Conservation (phyloP, 1,140 invertebrate species). For the Tachypleus tridentatus region DNA sequence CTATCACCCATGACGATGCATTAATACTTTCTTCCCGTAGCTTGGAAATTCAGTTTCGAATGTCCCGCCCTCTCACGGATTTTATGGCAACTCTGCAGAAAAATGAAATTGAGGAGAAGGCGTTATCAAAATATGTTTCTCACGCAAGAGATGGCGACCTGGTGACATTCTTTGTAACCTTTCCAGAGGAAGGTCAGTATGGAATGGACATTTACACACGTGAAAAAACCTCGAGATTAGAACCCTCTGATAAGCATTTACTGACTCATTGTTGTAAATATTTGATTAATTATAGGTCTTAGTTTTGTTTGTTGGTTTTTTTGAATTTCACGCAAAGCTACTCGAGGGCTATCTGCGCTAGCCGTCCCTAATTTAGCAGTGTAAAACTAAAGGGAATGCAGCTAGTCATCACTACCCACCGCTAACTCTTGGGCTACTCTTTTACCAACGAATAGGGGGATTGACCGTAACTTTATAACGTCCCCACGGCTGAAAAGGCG, state of each 20-base stretch:
- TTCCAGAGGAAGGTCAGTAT: constrained; percentile 88
- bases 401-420: no score
- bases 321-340: no score
- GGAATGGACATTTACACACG: constrained; percentile 95
- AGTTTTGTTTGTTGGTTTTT: no score
- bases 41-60: constrained; percentile 84
- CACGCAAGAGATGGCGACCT: constrained; percentile 65
- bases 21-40: constrained; percentile 64
- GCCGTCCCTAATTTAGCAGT: no score
- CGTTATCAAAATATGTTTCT: constrained; percentile 73
- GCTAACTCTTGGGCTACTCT: no score
- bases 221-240: constrained; percentile 44
- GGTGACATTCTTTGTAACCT: constrained; percentile 76
- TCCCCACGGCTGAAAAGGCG: no score
- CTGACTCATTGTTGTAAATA: constrained; percentile 99
- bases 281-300: constrained; percentile 56
- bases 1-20: constrained; percentile 61
- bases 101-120: constrained; percentile 89
- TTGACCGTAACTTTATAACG: no score
- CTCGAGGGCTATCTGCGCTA: no score
- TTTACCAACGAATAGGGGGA: no score
- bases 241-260: constrained; percentile 63
- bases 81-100: constrained; percentile 98
- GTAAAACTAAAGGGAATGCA: no score
- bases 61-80: constrained; percentile 86